Evolutionary conservation across 2,888 invertebrate species (phyloP), one percentile per base, ranked within the genome.

Genomic region (Scelioninae gen. 2): DNA sequence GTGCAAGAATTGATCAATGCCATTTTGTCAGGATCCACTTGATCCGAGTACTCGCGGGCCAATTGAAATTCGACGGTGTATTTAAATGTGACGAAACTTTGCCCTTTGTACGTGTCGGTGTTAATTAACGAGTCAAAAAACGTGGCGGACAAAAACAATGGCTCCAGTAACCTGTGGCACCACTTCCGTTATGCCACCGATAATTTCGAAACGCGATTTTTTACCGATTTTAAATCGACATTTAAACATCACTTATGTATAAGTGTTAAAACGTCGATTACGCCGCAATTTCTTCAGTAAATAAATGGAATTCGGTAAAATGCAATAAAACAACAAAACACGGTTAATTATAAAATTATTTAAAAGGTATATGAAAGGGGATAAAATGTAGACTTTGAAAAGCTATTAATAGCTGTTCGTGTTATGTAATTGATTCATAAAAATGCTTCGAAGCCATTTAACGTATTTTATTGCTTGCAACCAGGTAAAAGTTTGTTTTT

Each of bases 161-260:
- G 65, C 46, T 60, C 48, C 16, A 43, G 50, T 72, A 72, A 72
- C 72, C 72, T 72, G 45, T 41, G 72, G 57, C 67, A 67, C 43
- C 53, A 60, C 35, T 72, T 72, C 72, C 72, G 72, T 50, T 58
- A 60, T 9, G 22, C 16, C 41, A 37, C 15, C 25, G 35, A 13
- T 9, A 25, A 18, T 58, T 58, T 39, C 25, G 31, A 46, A 65
- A 63, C 52, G 4, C 43, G 43, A 22, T 60, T 48, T 31, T 37
- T 31, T 45, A 7, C n/a, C 15, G 28, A 16, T 13, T 31, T 22
- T 9, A 48, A 13, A 10, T 46, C 13, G 13, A 0, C n/a, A n/a
- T 13, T 46, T 13, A 18, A 33, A 50, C 16, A 50, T 50, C 25
- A 5, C 11, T 7, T 31, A 6, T 48, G 16, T n/a, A n/a, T n/a